These are phyloP conservation scores for Xylota segnis DNA, from an alignment of 2,888 invertebrate species.

Conservation along the genomic window DNA sequence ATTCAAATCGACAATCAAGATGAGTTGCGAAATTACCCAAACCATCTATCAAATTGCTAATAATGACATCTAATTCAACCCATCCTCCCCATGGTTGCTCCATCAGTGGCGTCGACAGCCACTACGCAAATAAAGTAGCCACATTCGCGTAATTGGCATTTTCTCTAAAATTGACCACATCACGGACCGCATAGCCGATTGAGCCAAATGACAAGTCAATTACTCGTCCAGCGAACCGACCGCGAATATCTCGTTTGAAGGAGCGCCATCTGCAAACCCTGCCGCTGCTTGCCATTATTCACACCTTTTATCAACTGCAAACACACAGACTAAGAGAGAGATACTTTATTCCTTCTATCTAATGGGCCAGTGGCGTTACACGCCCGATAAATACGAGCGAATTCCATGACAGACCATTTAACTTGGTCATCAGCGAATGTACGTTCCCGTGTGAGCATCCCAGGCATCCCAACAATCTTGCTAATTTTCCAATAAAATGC, in stretches of 20 bases:
- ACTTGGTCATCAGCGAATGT: slow-evolving; percentile 32
- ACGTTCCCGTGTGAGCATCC: slow-evolving; percentile 12
- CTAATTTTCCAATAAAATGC: slow-evolving; percentile 73
- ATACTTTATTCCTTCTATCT: slow-evolving; percentile 6
- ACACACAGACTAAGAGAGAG: slow-evolving; percentile 34
- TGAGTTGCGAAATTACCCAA: slow-evolving; percentile 18
- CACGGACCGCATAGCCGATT: slow-evolving; percentile 38
- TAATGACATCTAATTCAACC: slow-evolving; percentile 57
- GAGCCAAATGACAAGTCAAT: slow-evolving; percentile 71
- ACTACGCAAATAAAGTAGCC: slow-evolving; percentile 63
- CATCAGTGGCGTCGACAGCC: background rate
- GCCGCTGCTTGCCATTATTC: slow-evolving; percentile 71
- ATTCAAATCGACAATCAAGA: background rate
- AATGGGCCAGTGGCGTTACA: slow-evolving; percentile 45
- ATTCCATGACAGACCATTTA: slow-evolving; percentile 41
- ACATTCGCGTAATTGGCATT: slow-evolving; percentile 63
- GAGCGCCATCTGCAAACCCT: slow-evolving; percentile 10
- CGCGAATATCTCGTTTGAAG: slow-evolving; percentile 44
- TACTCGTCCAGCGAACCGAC: slow-evolving; percentile 38
- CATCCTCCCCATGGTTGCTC: slow-evolving; percentile 4
- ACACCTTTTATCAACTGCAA: slow-evolving; percentile 71
- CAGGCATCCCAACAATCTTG: slow-evolving; percentile 62
- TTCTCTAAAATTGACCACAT: slow-evolving; percentile 69
- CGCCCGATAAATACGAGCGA: slow-evolving; percentile 44
- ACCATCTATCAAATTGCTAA: slow-evolving; percentile 63